Conservation (phyloP, 2,797 vertebrate genomes). For the Psittacula echo region DNA sequence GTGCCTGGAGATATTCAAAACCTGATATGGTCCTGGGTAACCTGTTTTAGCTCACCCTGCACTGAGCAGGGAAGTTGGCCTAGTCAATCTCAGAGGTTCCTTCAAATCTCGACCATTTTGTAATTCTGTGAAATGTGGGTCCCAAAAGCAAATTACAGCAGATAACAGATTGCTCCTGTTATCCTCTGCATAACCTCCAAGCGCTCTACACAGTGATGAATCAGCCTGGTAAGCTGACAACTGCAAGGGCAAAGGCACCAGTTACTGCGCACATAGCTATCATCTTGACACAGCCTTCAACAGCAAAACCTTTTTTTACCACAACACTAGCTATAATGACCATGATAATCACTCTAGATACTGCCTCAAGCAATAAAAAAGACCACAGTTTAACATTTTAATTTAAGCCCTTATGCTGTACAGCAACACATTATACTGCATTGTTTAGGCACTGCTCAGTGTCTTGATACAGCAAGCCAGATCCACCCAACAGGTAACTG, state of each 20-base stretch:
- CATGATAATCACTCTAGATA: neutral
- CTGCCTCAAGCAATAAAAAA: neutral
- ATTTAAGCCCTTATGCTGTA: neutral
- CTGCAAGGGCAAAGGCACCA: neutral
- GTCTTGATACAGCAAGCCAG: neutral
- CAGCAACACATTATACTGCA: neutral
- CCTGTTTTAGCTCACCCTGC: neutral
- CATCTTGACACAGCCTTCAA: neutral
- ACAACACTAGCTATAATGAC: neutral
- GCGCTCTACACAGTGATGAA: neutral
- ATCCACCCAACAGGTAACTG: neutral
- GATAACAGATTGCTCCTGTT: neutral
- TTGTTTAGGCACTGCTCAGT: neutral
- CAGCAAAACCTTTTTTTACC: neutral
- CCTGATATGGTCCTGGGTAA: neutral
- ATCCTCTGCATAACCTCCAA: slow-evolving; percentile 4
- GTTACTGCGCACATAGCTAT: neutral
- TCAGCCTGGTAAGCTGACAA: neutral
- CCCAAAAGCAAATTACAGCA: neutral
- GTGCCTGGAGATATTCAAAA: neutral
- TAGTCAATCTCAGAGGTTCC: neutral
- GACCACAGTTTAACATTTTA: neutral
- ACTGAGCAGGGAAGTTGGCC: neutral
- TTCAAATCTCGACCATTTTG: neutral
- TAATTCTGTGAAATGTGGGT: neutral